Evolutionary conservation across 92 coral and sea anemone genomes (phyloP).

Genomic region (Desmophyllum pertusum): DNA sequence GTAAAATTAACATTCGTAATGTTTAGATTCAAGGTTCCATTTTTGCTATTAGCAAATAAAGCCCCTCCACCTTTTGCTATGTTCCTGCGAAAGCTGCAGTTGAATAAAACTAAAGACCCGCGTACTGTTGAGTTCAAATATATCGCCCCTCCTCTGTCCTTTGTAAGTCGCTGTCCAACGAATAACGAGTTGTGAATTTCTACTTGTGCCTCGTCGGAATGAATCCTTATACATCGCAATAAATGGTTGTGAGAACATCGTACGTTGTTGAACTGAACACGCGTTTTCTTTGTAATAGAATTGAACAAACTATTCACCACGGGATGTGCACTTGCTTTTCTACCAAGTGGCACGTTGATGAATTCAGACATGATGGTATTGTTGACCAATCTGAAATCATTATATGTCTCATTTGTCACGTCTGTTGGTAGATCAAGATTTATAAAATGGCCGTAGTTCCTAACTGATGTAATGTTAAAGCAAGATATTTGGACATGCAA

Average conservation of each 20-base stretch:
- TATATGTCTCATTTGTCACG: background rate
- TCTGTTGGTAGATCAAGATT: slow-evolving; percentile 3
- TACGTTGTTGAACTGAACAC: background rate
- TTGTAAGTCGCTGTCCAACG: background rate
- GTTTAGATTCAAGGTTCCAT: background rate
- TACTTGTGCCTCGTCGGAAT: background rate
- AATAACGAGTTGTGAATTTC: slow-evolving; percentile 6
- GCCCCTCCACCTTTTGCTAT: slow-evolving; percentile 31
- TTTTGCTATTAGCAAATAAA: background rate
- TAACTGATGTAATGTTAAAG: background rate
- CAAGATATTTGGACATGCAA: slow-evolving; percentile 4
- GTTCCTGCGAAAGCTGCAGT: slow-evolving; percentile 6
- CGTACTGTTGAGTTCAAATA: background rate
- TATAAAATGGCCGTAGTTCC: slow-evolving; percentile 8
- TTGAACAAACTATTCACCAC: slow-evolving; percentile 6
- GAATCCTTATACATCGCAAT: slow-evolving; percentile 12
- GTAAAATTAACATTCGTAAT: slow-evolving; percentile 10
- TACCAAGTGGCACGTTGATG: background rate
- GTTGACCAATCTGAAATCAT: slow-evolving; percentile 9
- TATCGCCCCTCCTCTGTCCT: slow-evolving; percentile 14
- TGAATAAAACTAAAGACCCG: background rate
- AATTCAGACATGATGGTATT: background rate
- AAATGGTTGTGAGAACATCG: background rate
- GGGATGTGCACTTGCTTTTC: background rate
- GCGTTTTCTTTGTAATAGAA: slow-evolving; percentile 1